phyloP scores from a whole-genome alignment of 2,113 vertebrate genomes.

The Pseudorectes ferrugineus region DNA sequence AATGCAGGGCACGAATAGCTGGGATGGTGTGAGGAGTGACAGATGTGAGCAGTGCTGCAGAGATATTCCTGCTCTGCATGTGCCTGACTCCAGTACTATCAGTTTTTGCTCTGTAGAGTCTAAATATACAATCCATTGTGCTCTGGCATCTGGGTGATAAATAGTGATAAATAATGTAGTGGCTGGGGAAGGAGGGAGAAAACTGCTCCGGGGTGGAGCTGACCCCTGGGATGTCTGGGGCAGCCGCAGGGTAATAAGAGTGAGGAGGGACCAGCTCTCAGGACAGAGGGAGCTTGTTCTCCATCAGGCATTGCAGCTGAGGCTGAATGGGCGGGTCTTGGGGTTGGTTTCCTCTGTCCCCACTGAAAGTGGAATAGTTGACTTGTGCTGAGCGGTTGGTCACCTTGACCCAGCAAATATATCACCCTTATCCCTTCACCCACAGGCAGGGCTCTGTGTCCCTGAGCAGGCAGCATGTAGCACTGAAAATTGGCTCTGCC shows the following conservation, averaged over 20 bases:
- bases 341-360: neutral
- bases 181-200: neutral
- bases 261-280: neutral
- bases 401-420: neutral
- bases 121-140: slow-evolving; percentile 3
- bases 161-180: neutral
- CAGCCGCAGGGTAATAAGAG: neutral
- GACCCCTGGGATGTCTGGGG: slow-evolving; percentile 10
- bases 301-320: neutral
- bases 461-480: neutral
- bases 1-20: neutral
- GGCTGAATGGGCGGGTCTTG: neutral
- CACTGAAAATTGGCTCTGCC: slow-evolving; percentile 24
- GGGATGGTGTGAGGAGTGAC: neutral
- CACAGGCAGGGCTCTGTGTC: slow-evolving; percentile 7
- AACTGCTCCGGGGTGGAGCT: neutral
- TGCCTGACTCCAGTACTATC: neutral
- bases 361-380: neutral
- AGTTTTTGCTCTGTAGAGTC: neutral
- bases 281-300: slow-evolving; percentile 39
- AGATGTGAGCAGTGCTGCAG: neutral
- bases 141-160: neutral
- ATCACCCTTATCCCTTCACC: neutral
- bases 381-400: neutral
- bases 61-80: neutral